Evolutionary conservation across 2,888 invertebrate genomes (phyloP), one percentile per base, ranked within the genome.

Genomic region (Coelinius sp.): DNA sequence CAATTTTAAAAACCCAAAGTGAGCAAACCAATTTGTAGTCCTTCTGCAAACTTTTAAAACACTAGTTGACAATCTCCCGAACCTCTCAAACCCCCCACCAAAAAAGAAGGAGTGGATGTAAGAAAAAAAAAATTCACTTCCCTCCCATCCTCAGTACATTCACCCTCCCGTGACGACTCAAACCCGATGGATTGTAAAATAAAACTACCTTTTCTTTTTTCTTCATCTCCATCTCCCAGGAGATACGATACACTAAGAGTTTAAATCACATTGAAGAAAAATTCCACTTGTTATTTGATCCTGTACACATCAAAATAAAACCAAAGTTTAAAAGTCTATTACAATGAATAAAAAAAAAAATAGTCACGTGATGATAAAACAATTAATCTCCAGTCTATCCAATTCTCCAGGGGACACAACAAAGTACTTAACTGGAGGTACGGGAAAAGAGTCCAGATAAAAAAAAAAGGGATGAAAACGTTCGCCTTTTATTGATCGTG

Each of bases 21-120:
- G 88, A 87, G 87, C 86, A 85, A 86, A 85, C 84, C 88, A 88
- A 88, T 88, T 88, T 88, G 87, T 88, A 88, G 86, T 85, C 87
- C 87, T 86, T 87, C 41, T 87, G 86, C 82, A 86, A 87, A 87
- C 85, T 87, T 87, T 87, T 88, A 86, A 87, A 87, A 88, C 87
- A 86, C 86, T 87, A 87, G 86, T 86, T 87, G 86, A 87, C 87
- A 87, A 85, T 83, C 83, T 80, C 76, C 78, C 78, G 71, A 71
- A 76, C 77, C 74, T 70, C 71, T 70, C 71, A 69, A 56, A 56
- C 69, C 71, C 68, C 71, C 69, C 46, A 46, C 65, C 46, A 41
- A 41, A 27, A 38, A 22, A 14, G 5, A 17, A n/a, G n/a, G n/a
- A n/a, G n/a, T n/a, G 31, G 59, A 59, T 68, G 59, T 62, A 62